A percentile compares a stretch with the other conserved stretches of the same genome.
These are phyloP conservation scores for Setipinna tenuifilis DNA, from an alignment of 2,797 vertebrate genomes.

Conservation along the genomic window DNA sequence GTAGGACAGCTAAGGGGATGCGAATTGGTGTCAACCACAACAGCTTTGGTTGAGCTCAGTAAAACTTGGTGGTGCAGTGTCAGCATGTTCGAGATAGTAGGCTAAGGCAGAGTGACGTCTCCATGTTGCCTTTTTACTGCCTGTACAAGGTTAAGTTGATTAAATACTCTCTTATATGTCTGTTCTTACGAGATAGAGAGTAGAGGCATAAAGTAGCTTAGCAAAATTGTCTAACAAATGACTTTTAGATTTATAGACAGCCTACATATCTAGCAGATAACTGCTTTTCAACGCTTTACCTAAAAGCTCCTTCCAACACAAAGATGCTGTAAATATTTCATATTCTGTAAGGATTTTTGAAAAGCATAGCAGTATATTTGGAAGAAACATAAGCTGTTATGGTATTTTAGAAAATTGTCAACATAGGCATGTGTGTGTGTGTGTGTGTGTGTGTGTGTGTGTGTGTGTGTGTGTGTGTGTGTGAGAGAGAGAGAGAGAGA, in stretches of 20 bases:
- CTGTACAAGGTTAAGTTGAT: not conserved
- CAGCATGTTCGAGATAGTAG: not conserved
- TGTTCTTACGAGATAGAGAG: not conserved
- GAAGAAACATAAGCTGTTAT: not conserved
- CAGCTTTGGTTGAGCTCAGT: not conserved
- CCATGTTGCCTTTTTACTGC: not conserved
- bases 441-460: no score
- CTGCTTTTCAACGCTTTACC: not conserved
- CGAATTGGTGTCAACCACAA: slow-evolving; percentile 1
- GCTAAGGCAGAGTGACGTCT: not conserved
- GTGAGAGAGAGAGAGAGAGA: no score
- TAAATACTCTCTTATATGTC: not conserved
- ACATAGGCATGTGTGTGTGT: not conserved
- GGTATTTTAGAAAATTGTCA: not conserved
- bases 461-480: no score
- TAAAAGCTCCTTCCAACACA: not conserved
- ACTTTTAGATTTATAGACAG: not conserved
- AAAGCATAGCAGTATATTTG: not conserved
- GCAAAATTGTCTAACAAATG: not conserved
- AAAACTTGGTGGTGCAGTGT: not conserved
- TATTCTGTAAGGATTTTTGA: not conserved
- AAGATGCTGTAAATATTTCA: not conserved
- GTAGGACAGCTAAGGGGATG: not conserved
- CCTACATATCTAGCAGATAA: not conserved
- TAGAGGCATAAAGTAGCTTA: not conserved